Conservation (phyloP, 1,140 invertebrate species). For the Eubasilissa regina region DNA sequence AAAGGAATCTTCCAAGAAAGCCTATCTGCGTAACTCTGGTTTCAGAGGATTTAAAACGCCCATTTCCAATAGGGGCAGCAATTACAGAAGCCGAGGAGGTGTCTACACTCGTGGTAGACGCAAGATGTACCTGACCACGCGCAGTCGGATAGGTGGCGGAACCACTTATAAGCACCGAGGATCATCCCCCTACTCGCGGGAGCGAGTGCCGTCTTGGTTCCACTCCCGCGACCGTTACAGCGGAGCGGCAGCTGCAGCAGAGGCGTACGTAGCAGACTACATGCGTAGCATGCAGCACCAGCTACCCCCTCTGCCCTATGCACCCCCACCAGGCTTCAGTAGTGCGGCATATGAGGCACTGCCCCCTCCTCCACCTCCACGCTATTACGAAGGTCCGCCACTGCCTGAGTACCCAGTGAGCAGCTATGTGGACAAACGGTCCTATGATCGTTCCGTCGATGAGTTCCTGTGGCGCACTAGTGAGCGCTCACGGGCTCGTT, state of each 20-base stretch:
- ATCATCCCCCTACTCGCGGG: slow-evolving; percentile 70
- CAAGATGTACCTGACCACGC: slow-evolving; percentile 70
- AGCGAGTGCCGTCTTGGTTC: slow-evolving; percentile 67
- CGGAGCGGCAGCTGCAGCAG: slow-evolving; percentile 78
- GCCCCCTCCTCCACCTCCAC: slow-evolving; percentile 81
- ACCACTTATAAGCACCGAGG: slow-evolving; percentile 74
- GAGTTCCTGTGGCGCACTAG: slow-evolving; percentile 90
- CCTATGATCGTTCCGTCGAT: slow-evolving; percentile 91
- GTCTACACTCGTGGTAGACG: slow-evolving; percentile 68
- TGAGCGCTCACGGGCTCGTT: slow-evolving; percentile 74
- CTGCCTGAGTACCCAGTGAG: slow-evolving; percentile 73
- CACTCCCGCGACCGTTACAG: slow-evolving; percentile 68
- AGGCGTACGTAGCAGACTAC: slow-evolving; percentile 84
- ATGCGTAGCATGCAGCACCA: slow-evolving; percentile 88
- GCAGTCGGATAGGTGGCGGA: slow-evolving; percentile 68
- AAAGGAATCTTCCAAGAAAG: slow-evolving; percentile 85
- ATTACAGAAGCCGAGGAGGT: slow-evolving; percentile 66
- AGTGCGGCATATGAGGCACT: slow-evolving; percentile 79
- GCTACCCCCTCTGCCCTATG: slow-evolving; percentile 82
- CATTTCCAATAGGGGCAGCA: slow-evolving; percentile 64
- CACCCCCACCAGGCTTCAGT: slow-evolving; percentile 76
- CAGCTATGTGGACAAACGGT: slow-evolving; percentile 79
- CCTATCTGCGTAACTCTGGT: slow-evolving; percentile 72
- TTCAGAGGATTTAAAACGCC: slow-evolving; percentile 70
- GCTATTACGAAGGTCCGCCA: slow-evolving; percentile 85